Evolutionary conservation across 2,888 invertebrate species (phyloP).

Genomic region (Tetropium fuscum): DNA sequence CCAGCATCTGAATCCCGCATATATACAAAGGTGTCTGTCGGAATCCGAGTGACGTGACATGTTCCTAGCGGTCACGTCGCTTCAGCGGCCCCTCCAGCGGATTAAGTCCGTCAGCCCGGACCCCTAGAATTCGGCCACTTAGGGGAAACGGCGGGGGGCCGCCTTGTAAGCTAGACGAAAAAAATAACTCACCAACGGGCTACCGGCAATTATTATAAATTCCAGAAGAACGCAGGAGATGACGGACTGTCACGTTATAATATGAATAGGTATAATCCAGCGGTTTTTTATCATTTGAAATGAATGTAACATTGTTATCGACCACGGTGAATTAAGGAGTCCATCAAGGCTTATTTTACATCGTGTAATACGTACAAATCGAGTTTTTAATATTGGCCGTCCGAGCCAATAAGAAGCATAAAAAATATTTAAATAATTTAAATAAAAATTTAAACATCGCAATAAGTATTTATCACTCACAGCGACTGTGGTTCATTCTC

Average conservation of each 20-base stretch:
- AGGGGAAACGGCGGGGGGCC: constrained; percentile 38
- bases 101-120: constrained; percentile 40
- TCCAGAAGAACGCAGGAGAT: constrained; percentile 37
- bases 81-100: constrained; percentile 58
- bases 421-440: too few relatives aligned
- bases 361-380: too few relatives aligned
- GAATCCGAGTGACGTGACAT: constrained; percentile 59
- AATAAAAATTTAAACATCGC: too few relatives aligned
- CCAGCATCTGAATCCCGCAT: constrained; percentile 30
- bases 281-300: too few relatives aligned
- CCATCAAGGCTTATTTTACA: too few relatives aligned
- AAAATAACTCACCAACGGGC: constrained; percentile 41
- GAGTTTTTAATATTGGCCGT: too few relatives aligned
- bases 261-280: too few relatives aligned
- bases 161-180: constrained; percentile 34
- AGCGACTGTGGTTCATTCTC: too few relatives aligned
- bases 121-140: constrained; percentile 17
- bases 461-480: too few relatives aligned
- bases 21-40: constrained; percentile 60
- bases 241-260: constrained; percentile 40
- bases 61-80: constrained; percentile 60
- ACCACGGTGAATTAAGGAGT: too few relatives aligned
- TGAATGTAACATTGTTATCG: too few relatives aligned
- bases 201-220: constrained; percentile 48
- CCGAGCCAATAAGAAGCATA: too few relatives aligned